These are phyloP conservation scores for Trogon surrucura DNA, from an alignment of 2,113 vertebrate genomes.

Conservation along the genomic window DNA sequence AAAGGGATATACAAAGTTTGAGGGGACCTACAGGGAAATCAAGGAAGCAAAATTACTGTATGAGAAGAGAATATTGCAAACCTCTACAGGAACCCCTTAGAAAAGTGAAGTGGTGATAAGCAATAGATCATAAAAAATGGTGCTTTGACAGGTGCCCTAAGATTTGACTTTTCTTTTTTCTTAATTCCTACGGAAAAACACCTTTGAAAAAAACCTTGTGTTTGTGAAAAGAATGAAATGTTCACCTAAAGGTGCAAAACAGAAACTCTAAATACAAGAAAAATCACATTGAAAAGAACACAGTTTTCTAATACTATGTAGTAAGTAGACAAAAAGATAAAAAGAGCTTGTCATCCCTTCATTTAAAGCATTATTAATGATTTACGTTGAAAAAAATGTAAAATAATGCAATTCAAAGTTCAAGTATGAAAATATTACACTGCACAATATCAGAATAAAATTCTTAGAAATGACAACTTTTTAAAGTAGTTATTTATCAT, in stretches of 20 bases:
- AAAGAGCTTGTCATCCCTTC: not conserved
- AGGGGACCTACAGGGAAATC: constrained; percentile 2
- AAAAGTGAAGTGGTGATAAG: not conserved
- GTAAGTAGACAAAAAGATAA: not conserved
- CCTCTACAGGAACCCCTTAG: not conserved
- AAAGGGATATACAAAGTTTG: not conserved
- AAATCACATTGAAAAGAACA: not conserved
- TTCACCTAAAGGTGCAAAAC: not conserved
- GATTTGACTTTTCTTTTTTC: not conserved
- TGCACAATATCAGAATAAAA: not conserved
- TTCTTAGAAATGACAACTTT: not conserved
- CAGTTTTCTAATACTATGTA: not conserved
- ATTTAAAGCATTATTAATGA: not conserved
- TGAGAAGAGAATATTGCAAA: not conserved
- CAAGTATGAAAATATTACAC: not conserved
- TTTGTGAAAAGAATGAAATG: not conserved
- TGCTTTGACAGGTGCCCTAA: not conserved
- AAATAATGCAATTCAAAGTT: not conserved
- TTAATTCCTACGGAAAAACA: not conserved
- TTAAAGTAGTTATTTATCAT: not conserved
- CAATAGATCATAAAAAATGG: not conserved
- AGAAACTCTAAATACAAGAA: not conserved
- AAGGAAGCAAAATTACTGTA: not conserved
- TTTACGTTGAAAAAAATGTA: not conserved
- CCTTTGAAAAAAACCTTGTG: not conserved